These are phyloP conservation scores for Brachylomia viminalis DNA, from an alignment of 2,888 invertebrate genomes.

Conservation along the genomic window DNA sequence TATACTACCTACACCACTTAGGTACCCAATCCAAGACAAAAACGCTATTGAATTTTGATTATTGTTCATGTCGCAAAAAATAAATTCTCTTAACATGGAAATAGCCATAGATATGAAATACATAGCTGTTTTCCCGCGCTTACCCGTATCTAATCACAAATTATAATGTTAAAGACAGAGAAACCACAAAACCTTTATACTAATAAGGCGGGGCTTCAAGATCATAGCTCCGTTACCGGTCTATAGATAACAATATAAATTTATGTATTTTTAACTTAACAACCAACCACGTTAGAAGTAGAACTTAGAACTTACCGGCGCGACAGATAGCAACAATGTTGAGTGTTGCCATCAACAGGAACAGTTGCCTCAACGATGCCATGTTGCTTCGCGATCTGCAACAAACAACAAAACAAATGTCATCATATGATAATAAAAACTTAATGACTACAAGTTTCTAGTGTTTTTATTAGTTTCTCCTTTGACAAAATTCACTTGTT, in stretches of 20 bases:
- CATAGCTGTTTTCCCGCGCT: not conserved
- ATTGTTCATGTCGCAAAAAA: not conserved
- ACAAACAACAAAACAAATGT: constrained; percentile 63
- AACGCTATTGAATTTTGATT: not conserved
- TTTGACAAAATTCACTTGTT: constrained; percentile 2
- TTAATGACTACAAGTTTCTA: not conserved
- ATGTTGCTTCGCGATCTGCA: constrained; percentile 80
- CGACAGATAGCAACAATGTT: constrained; percentile 68
- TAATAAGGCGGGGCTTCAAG: constrained; percentile 12
- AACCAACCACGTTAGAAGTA: not conserved
- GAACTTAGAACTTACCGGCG: constrained; percentile 77
- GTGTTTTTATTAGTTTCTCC: not conserved
- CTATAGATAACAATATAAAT: constrained; percentile 13
- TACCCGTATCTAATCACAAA: not conserved
- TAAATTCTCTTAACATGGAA: not conserved
- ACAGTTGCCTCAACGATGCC: constrained; percentile 73
- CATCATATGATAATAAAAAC: not conserved
- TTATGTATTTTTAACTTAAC: not conserved
- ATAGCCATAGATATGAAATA: too few relatives aligned
- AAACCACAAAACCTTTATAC: constrained; percentile 25
- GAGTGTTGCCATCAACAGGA: constrained; percentile 72
- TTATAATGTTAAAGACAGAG: constrained; percentile 1
- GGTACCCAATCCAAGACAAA: not conserved
- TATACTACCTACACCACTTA: not conserved
- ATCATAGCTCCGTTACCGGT: not conserved